Conservation (phyloP, 2,113 vertebrate species). For the Engraulis encrasicolus region DNA sequence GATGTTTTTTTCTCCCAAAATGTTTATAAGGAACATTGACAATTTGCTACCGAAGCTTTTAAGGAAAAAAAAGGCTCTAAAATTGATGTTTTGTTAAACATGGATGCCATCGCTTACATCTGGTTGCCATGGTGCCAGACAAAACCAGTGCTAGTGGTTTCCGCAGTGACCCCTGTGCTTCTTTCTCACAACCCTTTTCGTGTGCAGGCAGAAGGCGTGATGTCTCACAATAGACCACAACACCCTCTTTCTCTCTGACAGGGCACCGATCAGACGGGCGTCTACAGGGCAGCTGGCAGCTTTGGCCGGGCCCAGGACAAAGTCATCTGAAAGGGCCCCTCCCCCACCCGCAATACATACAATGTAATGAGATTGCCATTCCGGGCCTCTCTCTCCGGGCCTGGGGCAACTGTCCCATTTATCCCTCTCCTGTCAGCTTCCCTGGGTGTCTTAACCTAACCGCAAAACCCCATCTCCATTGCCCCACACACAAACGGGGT, state of each 20-base stretch:
- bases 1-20: neutral
- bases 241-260: conserved; percentile 51
- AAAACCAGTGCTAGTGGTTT: conserved; percentile 58
- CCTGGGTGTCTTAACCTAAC: too few species aligned
- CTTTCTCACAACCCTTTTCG: conserved; percentile 62
- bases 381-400: too few species aligned
- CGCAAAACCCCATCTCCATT: conserved; percentile 62
- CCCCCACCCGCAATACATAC: too few species aligned
- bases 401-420: too few species aligned
- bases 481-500: conserved; percentile 59
- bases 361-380: too few species aligned
- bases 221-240: conserved; percentile 66
- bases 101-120: conserved; percentile 65
- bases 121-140: conserved; percentile 71
- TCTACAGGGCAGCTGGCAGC: too few species aligned
- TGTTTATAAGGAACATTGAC: neutral
- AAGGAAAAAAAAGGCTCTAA: neutral
- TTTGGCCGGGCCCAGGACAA: too few species aligned
- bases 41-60: neutral
- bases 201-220: conserved; percentile 62
- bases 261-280: conserved; percentile 56
- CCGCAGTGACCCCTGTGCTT: conserved; percentile 68
- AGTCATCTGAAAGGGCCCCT: too few species aligned
- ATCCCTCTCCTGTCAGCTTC: too few species aligned
- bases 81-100: conserved; percentile 54